phyloP scores from a whole-genome alignment of 1,140 invertebrate genomes.

The Harpegnathos saltator region DNA sequence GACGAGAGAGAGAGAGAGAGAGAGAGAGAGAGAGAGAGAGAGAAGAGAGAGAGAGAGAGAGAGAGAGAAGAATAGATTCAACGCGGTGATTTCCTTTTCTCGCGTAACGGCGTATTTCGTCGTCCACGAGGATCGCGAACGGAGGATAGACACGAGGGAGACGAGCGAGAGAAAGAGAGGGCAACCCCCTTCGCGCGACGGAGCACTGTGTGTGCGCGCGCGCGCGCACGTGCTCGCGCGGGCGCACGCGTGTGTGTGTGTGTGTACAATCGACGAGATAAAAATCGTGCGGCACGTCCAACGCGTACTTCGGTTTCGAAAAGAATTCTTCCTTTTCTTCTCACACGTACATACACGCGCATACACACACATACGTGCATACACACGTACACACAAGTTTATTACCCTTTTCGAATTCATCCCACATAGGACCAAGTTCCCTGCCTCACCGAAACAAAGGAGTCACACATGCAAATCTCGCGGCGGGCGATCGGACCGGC shows the following conservation, averaged over 20 bases:
- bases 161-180: neutral
- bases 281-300: conserved; percentile 74
- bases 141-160: conserved; percentile 4
- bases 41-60: conserved; percentile 53
- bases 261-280: conserved; percentile 77
- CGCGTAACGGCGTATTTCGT: conserved; percentile 20
- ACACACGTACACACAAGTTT: neutral
- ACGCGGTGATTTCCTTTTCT: conserved; percentile 52
- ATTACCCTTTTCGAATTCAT: conserved; percentile 68
- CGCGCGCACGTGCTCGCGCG: neutral
- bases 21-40: no score
- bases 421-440: conserved; percentile 81
- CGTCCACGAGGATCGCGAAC: conserved; percentile 1
- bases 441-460: conserved; percentile 68
- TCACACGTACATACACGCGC: neutral
- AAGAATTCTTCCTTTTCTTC: conserved; percentile 62
- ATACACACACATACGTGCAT: neutral
- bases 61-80: conserved; percentile 51
- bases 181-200: neutral
- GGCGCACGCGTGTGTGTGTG: conserved; percentile 26
- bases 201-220: neutral
- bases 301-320: conserved; percentile 55
- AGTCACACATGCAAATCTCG: conserved; percentile 68
- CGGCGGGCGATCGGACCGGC: conserved; percentile 55
- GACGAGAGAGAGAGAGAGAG: conserved; percentile 51